Evolutionary conservation across 2,113 vertebrate genomes (phyloP), one percentile per base, ranked within the genome.

Genomic region (Galbula dea): DNA sequence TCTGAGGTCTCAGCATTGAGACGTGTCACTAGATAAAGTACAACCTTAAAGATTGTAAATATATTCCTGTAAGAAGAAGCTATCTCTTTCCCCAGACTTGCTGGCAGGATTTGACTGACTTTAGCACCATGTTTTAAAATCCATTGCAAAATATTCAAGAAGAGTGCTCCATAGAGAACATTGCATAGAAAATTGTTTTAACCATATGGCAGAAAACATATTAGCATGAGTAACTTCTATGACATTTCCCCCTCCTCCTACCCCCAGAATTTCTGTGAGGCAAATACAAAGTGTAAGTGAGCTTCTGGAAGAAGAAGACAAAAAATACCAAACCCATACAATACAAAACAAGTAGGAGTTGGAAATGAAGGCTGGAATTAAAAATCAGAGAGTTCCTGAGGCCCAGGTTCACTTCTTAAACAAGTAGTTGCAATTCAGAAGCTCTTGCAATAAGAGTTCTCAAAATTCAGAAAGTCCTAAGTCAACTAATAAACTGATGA

Each of bases 181-280:
- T 29, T 24, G 36, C 61, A 88, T 51, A 34, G 46, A 51, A 94
- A 32, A 83, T 74, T 93, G 89, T 90, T 90, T 91, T 86, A 94
- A 94, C 83, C 92, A 93, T 95, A 95, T 78, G 90, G 76, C 73
- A 95, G 76, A 95, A 88, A 83, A 27, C 61, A 81, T 67, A 89
- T 83, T 90, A 95, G 39, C 57, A 90, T 86, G 73, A 93, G 61
- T 77, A 94, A 86, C 18, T 94, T 88, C 36, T 37, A 23, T 78
- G 83, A 83, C 54, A 94, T 94, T 96, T 91, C 23, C 46, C 75
- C 36, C 30, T 88, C 83, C 65, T 91, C 61, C 48, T 61, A 90
- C 91, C 21, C 57, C 62, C 73, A 84, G 68, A 88, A 74, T 36
- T 80, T 18, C 79, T 86, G 57, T 81, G 57, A 95, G 54, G 65